Evolutionary conservation across 64 coral and sea anemone species (phyloP), one percentile per base, ranked within the genome.

Genomic region (Stichodactyla mertensii): DNA sequence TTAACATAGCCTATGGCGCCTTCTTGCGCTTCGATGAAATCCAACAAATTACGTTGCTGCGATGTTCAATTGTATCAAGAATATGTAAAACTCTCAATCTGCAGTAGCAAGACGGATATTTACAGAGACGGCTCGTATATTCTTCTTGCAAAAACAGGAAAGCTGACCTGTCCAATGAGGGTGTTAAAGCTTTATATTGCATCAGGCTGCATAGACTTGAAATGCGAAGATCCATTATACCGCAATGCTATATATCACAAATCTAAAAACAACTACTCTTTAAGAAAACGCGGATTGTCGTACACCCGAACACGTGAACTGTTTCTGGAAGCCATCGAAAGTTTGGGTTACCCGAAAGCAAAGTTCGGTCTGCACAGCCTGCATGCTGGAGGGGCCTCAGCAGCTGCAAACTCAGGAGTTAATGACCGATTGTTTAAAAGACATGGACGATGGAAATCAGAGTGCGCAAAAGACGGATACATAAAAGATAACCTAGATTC

Each of bases 41-140:
- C 56, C 51, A 70, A n/a, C 20, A 59, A 77, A 57, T 78, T 81
- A 51, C 87, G 77, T 52, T 88, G 87, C 36, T 79, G 55, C 10
- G 71, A 78, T 19, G 55, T 88, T 61, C 54, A 55, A 57, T 80
- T 88, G 10, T 78, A 26, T 51, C 78, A 83, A 66, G 36, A 55
- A 62, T 80, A 62, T 80, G 83, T 82, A 10, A 79, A 78, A 69
- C 74, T 91, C 51, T 80, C 85, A 54, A 58, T 91, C 16, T 79
- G 55, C 13, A 86, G 79, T 18, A 86, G 89, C 55, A 86, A 91
- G 79, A 91, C 89, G 8, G 89, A 91, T 86, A 71, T 86, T 91
- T 91, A 91, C 54, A 91, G 89, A 58, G 89, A 86, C 64, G 89
- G 89, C 57, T 82, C 83, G 83, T 52, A 86, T 56, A 69, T 90